phyloP scores from a whole-genome alignment of 2,797 vertebrate genomes.

The Sebastes iracundus region DNA sequence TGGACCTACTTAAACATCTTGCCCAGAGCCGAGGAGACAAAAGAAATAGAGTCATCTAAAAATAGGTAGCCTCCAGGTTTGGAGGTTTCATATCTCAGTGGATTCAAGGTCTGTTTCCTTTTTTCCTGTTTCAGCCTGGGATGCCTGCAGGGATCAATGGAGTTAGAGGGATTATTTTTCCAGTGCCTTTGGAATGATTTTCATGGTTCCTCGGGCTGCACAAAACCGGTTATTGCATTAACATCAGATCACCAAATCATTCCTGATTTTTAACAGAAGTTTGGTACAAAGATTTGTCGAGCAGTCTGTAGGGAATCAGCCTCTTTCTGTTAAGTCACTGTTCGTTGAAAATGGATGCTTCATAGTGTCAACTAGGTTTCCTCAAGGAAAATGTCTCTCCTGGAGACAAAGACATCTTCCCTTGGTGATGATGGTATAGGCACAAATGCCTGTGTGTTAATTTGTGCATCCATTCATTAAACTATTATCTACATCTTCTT shows the following conservation, averaged over 20 bases:
- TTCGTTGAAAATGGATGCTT: neutral
- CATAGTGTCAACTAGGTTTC: neutral
- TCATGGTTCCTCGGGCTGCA: conserved; percentile 40
- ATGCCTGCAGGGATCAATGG: conserved; percentile 53
- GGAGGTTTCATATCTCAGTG: conserved; percentile 62
- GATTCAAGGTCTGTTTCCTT: conserved; percentile 38
- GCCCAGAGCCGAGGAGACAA: conserved; percentile 40
- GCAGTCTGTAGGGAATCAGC: neutral
- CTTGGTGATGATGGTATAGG: neutral
- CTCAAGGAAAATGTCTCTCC: neutral
- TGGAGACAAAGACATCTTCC: neutral
- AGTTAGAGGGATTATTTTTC: conserved; percentile 53
- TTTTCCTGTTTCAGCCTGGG: conserved; percentile 20
- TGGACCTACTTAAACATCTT: conserved; percentile 35
- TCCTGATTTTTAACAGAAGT: conserved; percentile 33
- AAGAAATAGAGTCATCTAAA: conserved; percentile 56
- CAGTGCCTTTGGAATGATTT: conserved; percentile 42
- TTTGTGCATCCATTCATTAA: neutral
- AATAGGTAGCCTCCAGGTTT: conserved; percentile 59
- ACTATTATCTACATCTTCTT: neutral
- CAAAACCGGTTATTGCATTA: conserved; percentile 27
- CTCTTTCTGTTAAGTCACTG: neutral
- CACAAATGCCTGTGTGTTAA: neutral
- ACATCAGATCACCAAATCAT: conserved; percentile 40
- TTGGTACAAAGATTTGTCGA: neutral